Percentiles rank a stretch among this genome's conserved stretches.
These are phyloP conservation scores for Salmo trutta DNA, from an alignment of 2,797 vertebrate genomes.

Conservation along the genomic window DNA sequence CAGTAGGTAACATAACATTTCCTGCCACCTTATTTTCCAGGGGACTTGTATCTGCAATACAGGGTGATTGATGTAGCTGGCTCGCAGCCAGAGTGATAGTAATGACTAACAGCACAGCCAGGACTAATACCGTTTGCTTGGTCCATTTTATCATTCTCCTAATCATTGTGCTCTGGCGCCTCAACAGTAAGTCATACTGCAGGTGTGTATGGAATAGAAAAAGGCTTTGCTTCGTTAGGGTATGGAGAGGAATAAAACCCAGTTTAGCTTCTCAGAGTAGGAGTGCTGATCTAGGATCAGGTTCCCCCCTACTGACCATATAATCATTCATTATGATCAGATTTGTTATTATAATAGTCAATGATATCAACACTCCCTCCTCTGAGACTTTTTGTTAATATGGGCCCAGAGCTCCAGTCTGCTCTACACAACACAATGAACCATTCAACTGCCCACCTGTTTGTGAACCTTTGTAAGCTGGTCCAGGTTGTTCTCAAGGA, in stretches of 20 bases:
- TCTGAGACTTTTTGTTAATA: too few relatives aligned
- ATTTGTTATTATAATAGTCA: too few relatives aligned
- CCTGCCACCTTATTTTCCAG: conserved; percentile 43
- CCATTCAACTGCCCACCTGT: conserved; percentile 75
- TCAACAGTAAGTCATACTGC: not conserved
- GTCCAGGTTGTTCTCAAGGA: conserved; percentile 98
- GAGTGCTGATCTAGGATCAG: too few relatives aligned
- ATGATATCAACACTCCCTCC: too few relatives aligned
- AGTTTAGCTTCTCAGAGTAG: too few relatives aligned
- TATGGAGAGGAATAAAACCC: too few relatives aligned
- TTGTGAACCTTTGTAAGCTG: conserved; percentile 98
- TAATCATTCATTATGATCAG: too few relatives aligned
- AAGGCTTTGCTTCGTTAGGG: not conserved
- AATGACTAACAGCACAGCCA: conserved; percentile 24
- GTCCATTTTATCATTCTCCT: not conserved
- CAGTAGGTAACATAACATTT: not conserved
- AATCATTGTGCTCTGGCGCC: not conserved
- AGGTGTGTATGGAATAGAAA: not conserved
- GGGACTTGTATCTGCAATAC: conserved; percentile 41
- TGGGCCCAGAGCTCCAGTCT: not conserved
- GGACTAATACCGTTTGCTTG: conserved; percentile 17
- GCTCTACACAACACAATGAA: not conserved
- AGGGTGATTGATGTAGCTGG: conserved; percentile 49
- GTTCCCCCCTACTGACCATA: too few relatives aligned
- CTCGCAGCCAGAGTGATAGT: conserved; percentile 26